Conservation (phyloP, 2,797 vertebrate genomes). For the Myiotriccus ornatus region DNA sequence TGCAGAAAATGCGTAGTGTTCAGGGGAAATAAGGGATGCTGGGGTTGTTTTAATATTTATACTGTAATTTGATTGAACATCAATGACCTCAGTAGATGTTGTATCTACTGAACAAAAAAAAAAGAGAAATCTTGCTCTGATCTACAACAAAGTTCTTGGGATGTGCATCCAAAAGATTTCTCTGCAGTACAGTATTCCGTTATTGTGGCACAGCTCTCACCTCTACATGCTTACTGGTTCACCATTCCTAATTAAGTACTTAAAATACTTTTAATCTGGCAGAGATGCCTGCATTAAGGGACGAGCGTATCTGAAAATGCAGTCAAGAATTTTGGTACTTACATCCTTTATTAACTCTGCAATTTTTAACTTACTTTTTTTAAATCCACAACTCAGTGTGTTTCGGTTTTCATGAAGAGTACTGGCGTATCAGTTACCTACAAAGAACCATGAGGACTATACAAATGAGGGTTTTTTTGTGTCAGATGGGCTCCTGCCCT, state of each 20-base stretch:
- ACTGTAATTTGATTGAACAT: background rate
- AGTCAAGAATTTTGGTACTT: background rate
- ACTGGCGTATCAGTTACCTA: background rate
- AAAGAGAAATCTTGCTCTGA: background rate
- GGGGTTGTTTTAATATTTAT: background rate
- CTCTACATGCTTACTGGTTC: background rate
- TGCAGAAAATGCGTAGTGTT: background rate
- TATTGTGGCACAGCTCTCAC: background rate
- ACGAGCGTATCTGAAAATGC: background rate
- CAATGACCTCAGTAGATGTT: background rate
- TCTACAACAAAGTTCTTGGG: background rate
- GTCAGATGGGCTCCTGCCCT: background rate
- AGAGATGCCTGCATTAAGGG: background rate
- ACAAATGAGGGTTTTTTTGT: background rate
- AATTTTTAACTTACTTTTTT: background rate
- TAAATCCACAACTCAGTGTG: background rate
- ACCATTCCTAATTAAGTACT: background rate
- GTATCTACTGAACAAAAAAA: background rate
- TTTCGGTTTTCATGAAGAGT: background rate
- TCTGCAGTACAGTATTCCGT: background rate
- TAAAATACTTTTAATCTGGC: background rate
- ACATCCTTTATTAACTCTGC: background rate
- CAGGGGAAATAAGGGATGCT: background rate
- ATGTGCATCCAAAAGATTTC: background rate
- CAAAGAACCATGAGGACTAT: background rate